A percentile compares a stretch with the other conserved stretches of the same genome.
phyloP scores from a whole-genome alignment of 1,140 invertebrate genomes.

The Araneus ventricosus region DNA sequence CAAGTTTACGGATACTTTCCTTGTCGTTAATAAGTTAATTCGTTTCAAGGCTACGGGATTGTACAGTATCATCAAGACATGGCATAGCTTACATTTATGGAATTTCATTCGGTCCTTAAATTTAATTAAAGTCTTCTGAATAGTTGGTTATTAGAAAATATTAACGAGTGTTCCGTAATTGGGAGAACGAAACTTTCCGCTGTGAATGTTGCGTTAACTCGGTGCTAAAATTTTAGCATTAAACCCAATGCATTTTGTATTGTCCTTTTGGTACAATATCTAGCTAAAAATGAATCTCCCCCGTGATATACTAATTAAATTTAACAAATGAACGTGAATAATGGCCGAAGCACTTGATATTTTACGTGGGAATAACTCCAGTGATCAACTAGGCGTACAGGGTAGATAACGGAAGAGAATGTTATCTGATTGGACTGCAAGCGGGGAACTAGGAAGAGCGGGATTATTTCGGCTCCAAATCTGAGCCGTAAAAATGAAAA shows the following conservation, averaged over 20 bases:
- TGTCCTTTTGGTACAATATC: not conserved
- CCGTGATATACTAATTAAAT: constrained; percentile 28
- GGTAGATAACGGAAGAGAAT: not conserved
- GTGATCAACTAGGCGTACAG: not conserved
- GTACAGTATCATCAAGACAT: not conserved
- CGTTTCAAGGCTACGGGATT: not conserved
- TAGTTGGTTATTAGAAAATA: constrained; percentile 21
- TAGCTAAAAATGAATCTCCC: not conserved
- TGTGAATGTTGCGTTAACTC: not conserved
- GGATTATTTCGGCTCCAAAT: not conserved
- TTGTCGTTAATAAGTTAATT: constrained; percentile 7
- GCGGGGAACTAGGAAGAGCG: too few species aligned
- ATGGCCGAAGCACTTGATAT: not conserved
- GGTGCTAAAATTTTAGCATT: not conserved
- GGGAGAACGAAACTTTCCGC: not conserved
- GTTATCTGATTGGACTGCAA: not conserved
- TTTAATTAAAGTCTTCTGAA: constrained; percentile 1
- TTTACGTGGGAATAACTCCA: not conserved
- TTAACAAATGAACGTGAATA: constrained; percentile 20
- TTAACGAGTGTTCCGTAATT: constrained; percentile 20
- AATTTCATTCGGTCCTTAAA: constrained; percentile 6
- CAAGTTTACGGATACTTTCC: not conserved
- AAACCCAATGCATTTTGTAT: not conserved
- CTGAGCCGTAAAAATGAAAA: not conserved
- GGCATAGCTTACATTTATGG: not conserved